Conservation (phyloP, 2,113 vertebrate species). For the Chascanopsetta lugubris region DNA sequence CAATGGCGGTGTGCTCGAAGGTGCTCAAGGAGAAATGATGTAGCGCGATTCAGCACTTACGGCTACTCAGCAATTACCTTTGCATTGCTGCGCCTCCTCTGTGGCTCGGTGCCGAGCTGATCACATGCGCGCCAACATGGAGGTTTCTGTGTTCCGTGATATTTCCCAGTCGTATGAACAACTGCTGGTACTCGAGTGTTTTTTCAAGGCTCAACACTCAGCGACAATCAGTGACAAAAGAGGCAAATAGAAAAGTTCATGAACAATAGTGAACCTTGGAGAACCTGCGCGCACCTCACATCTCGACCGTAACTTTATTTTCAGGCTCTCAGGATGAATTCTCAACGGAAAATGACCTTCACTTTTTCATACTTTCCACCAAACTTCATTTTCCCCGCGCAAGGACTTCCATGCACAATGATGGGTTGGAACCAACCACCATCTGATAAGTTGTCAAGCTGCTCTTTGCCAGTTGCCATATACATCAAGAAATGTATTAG, state of each 20-base stretch:
- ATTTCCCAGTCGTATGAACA: constrained; percentile 6
- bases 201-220: constrained; percentile 25
- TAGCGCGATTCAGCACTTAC: neutral
- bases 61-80: neutral
- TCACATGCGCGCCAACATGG: neutral
- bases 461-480: too few species aligned
- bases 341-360: too few species aligned
- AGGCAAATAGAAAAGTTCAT: neutral
- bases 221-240: constrained; percentile 7
- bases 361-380: too few species aligned
- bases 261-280: neutral
- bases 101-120: neutral
- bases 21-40: constrained; percentile 4
- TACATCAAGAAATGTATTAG: too few species aligned
- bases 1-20: constrained; percentile 5
- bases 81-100: neutral
- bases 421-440: too few species aligned
- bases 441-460: neutral
- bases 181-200: neutral
- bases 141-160: constrained; percentile 5
- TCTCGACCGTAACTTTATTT: too few species aligned
- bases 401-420: too few species aligned
- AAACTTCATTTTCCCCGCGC: too few species aligned
- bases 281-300: neutral
- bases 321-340: too few species aligned